Evolutionary conservation across 2,113 vertebrate genomes (phyloP).

Genomic region (Thunnus thynnus): DNA sequence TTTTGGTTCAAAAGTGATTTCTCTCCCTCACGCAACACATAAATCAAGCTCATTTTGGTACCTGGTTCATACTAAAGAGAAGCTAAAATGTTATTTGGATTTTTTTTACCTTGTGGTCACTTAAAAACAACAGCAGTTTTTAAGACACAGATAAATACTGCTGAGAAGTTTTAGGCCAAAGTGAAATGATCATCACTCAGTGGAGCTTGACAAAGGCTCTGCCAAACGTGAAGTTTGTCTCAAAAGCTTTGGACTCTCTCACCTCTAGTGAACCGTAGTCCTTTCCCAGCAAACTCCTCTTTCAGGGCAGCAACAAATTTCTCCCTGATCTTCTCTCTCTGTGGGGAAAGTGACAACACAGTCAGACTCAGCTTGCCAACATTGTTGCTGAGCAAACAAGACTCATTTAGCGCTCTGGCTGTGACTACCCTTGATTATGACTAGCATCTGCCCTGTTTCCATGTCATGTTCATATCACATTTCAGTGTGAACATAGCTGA

Average conservation of each 20-base stretch:
- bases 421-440: not conserved
- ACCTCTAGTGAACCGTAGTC: slow-evolving; percentile 95
- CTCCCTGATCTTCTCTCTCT: slow-evolving; percentile 97
- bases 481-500: not conserved
- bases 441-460: not conserved
- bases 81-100: too few relatives aligned
- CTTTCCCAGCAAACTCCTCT: slow-evolving; percentile 95
- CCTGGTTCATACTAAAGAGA: too few relatives aligned
- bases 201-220: too few relatives aligned
- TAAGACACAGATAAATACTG: too few relatives aligned
- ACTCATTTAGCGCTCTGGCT: not conserved
- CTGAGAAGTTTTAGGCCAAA: too few relatives aligned
- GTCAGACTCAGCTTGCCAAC: not conserved
- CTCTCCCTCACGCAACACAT: too few relatives aligned
- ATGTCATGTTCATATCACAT: not conserved
- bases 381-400: not conserved
- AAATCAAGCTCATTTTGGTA: too few relatives aligned
- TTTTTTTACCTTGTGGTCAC: too few relatives aligned
- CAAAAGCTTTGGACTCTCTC: slow-evolving; percentile 51
- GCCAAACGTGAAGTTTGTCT: not conserved
- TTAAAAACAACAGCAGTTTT: not conserved
- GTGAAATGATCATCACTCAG: not conserved
- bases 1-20: too few relatives aligned
- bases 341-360: slow-evolving; percentile 27
- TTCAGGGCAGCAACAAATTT: slow-evolving; percentile 96